These are phyloP conservation scores for Aphrocallistes beatrix DNA, from an alignment of 37 sponge, comb jelly and placozoan genomes.

Conservation along the genomic window DNA sequence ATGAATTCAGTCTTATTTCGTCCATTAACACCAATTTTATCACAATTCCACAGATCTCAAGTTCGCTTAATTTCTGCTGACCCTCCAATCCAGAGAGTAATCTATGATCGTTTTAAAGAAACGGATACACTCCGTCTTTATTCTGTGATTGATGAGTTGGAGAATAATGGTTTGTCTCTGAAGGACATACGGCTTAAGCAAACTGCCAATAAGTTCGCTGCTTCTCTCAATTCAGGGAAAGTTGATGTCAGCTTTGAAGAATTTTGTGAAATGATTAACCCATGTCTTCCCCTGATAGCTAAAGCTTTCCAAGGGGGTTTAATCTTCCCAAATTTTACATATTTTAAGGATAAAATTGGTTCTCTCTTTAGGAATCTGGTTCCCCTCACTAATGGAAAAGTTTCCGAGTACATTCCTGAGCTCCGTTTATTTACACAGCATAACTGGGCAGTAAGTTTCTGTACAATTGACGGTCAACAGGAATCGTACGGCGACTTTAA, in stretches of 20 bases:
- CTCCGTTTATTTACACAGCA: slow-evolving; percentile 18
- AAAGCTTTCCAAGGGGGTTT: slow-evolving; percentile 13
- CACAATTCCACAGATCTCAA: neutral
- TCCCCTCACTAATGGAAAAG: neutral
- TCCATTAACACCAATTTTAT: neutral
- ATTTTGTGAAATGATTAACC: neutral
- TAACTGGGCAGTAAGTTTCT: slow-evolving; percentile 24
- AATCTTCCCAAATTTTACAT: slow-evolving; percentile 21
- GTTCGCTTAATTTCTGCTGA: neutral
- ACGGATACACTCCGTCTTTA: neutral
- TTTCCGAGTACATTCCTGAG: slow-evolving; percentile 24
- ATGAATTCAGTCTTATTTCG: neutral
- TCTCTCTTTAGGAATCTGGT: neutral
- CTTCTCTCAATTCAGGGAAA: neutral
- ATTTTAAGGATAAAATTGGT: slow-evolving; percentile 8
- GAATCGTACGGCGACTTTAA: slow-evolving; percentile 20
- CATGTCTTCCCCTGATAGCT: neutral
- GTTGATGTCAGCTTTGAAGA: neutral
- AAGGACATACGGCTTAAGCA: neutral
- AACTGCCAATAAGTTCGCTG: neutral
- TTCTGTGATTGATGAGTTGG: slow-evolving; percentile 6
- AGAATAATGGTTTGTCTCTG: neutral
- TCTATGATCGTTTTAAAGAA: neutral
- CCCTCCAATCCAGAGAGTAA: neutral
- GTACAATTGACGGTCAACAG: slow-evolving; percentile 29